A percentile compares a stretch with the other conserved stretches of the same genome.
These are phyloP conservation scores for Seriola aureovittata DNA, from an alignment of 2,113 vertebrate genomes.

Conservation along the genomic window DNA sequence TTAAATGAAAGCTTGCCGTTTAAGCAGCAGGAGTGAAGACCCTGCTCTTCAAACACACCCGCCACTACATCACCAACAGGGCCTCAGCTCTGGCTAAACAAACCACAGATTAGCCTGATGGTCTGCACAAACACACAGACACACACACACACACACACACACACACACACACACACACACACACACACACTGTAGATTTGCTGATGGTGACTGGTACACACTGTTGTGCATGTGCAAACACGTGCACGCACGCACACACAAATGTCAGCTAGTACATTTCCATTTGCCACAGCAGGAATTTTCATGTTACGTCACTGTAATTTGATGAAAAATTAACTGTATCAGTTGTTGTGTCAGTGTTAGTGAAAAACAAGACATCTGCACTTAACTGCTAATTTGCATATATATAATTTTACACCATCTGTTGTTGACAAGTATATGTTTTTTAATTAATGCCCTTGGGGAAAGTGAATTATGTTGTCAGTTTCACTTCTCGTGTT, in stretches of 20 bases:
- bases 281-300: background rate
- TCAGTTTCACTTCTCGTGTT: background rate
- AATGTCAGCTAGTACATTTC: conserved; percentile 49
- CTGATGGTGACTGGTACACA: background rate
- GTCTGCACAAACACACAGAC: conserved; percentile 42
- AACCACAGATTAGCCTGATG: conserved; percentile 45
- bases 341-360: background rate
- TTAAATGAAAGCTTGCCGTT: conserved; percentile 47
- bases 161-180: conserved; percentile 30
- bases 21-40: conserved; percentile 29
- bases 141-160: background rate
- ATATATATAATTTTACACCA: background rate
- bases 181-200: background rate
- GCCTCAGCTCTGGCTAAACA: conserved; percentile 56
- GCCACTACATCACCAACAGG: conserved; percentile 7
- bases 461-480: too few relatives aligned
- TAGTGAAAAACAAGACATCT: background rate
- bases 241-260: background rate
- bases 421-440: background rate
- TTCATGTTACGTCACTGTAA: background rate
- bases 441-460: background rate
- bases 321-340: background rate
- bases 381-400: background rate
- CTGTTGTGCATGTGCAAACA: conserved; percentile 16
- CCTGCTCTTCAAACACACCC: conserved; percentile 68